Evolutionary conservation across 2,888 invertebrate genomes (phyloP).

Genomic region (Zele albiditarsus): DNA sequence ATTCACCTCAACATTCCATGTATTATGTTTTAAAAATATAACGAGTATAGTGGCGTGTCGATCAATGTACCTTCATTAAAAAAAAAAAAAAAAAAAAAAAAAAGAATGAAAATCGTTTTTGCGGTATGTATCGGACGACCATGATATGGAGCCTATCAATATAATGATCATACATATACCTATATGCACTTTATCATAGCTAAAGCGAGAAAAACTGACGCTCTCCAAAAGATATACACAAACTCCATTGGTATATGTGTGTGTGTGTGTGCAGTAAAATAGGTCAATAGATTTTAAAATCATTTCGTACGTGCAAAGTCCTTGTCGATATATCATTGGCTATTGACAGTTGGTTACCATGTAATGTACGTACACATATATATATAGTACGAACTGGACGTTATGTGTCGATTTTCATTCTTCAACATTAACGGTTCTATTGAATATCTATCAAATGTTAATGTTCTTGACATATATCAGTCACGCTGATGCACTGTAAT

Average conservation of each 20-base stretch:
- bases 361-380: not conserved
- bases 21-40: not conserved
- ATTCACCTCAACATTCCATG: not conserved
- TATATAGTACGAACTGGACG: slow-evolving; percentile 1
- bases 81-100: slow-evolving; percentile 12
- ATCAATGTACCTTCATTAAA: slow-evolving; percentile 27
- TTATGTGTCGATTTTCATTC: not conserved
- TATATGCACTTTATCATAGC: slow-evolving; percentile 4
- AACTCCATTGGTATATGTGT: not conserved
- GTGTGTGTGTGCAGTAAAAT: not conserved
- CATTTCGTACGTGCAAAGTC: slow-evolving; percentile 24
- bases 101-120: not conserved
- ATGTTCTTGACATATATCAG: not conserved
- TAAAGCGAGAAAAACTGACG: not conserved
- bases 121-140: not conserved
- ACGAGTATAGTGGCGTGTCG: slow-evolving; percentile 17
- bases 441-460: not conserved
- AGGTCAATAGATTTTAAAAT: slow-evolving; percentile 37
- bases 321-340: slow-evolving; percentile 38
- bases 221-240: not conserved
- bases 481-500: not conserved
- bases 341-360: slow-evolving; percentile 36
- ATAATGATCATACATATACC: not conserved
- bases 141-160: not conserved
- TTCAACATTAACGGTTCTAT: not conserved